Evolutionary conservation across 2,113 vertebrate species (phyloP).

Genomic region (Gobio gobio): DNA sequence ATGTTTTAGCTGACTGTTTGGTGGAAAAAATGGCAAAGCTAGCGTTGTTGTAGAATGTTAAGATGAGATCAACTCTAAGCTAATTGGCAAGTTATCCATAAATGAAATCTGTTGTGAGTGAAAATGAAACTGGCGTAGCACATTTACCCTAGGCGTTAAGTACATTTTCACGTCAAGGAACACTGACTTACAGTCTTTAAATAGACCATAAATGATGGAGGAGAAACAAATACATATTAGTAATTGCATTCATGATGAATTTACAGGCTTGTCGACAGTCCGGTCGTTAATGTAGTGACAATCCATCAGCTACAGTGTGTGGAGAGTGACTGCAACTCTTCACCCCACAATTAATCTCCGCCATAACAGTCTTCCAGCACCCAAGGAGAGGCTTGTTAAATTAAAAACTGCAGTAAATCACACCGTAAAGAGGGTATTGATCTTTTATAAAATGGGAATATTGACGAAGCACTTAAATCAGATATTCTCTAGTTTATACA

Average conservation of each 20-base stretch:
- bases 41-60: background rate
- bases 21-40: background rate
- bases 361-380: constrained; percentile 63
- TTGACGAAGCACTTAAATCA: constrained; percentile 75
- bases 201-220: constrained; percentile 64
- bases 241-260: constrained; percentile 68
- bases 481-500: constrained; percentile 66
- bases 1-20: background rate
- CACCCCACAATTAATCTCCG: constrained; percentile 72
- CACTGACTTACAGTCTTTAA: constrained; percentile 53
- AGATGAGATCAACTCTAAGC: constrained; percentile 28
- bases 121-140: constrained; percentile 51
- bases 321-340: constrained; percentile 63
- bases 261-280: constrained; percentile 62
- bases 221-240: constrained; percentile 72
- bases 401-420: constrained; percentile 74
- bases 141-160: constrained; percentile 50
- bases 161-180: constrained; percentile 61
- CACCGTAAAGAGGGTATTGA: constrained; percentile 69
- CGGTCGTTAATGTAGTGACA: constrained; percentile 73
- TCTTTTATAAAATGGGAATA: constrained; percentile 73
- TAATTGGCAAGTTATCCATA: constrained; percentile 57
- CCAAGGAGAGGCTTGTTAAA: constrained; percentile 66
- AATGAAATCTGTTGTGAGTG: constrained; percentile 37
- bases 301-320: constrained; percentile 69